phyloP scores from a whole-genome alignment of 2,113 vertebrate genomes.

The Melospiza georgiana region DNA sequence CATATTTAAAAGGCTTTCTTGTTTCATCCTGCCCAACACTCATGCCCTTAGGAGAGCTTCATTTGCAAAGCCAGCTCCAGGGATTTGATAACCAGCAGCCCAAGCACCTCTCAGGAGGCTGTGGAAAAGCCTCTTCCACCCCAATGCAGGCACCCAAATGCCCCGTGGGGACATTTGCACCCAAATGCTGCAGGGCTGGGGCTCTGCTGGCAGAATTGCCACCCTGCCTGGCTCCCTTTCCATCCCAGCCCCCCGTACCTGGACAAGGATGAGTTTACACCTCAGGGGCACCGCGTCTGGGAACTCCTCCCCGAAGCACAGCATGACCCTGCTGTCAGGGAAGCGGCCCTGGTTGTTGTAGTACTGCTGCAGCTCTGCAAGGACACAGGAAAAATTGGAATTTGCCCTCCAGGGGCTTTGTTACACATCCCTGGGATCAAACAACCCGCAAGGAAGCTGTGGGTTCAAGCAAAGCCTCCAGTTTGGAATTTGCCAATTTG shows the following conservation, averaged over 20 bases:
- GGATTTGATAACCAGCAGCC: not conserved
- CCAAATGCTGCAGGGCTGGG: not conserved
- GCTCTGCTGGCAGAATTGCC: not conserved
- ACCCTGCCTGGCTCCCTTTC: not conserved
- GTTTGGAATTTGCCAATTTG: too few relatives aligned
- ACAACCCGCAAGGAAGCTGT: not conserved
- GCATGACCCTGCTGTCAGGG: slow-evolving; percentile 84
- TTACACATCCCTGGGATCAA: not conserved
- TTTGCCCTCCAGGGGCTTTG: not conserved
- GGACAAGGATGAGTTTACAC: slow-evolving; percentile 91
- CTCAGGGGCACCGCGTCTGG: slow-evolving; percentile 79
- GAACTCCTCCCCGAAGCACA: slow-evolving; percentile 97
- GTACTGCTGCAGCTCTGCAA: slow-evolving; percentile 87
- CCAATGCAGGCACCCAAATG: not conserved
- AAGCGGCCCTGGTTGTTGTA: slow-evolving; percentile 84
- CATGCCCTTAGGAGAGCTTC: not conserved
- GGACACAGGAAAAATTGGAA: not conserved
- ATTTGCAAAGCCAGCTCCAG: not conserved
- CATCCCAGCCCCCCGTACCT: slow-evolving; percentile 71
- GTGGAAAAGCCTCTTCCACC: not conserved
- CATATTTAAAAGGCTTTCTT: too few relatives aligned
- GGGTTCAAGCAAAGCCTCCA: not conserved
- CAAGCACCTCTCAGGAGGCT: not conserved
- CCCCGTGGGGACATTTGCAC: too few relatives aligned
- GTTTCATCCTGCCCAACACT: too few relatives aligned